Conservation (phyloP, 2,113 vertebrate genomes). For the Anser brachyrhynchus region DNA sequence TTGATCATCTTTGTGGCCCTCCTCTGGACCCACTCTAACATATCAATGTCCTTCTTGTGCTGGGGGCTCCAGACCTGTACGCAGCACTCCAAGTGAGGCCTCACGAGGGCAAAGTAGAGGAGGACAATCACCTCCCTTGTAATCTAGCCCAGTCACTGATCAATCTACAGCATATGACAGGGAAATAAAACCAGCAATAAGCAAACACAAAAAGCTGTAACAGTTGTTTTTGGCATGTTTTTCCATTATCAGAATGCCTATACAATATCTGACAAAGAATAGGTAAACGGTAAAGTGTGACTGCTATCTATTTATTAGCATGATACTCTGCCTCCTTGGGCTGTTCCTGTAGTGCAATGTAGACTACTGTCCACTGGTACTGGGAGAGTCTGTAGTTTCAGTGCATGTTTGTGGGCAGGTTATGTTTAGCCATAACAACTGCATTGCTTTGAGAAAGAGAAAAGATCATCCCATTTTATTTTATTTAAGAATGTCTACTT, state of each 20-base stretch:
- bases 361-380: accelerated
- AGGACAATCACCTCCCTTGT: too few species aligned
- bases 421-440: neutral
- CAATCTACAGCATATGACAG: neutral
- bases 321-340: neutral
- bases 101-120: too few species aligned
- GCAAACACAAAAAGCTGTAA: neutral
- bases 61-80: too few species aligned
- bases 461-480: neutral
- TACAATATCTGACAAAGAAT: neutral
- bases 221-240: neutral
- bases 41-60: too few species aligned
- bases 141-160: neutral
- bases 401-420: neutral
- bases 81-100: too few species aligned
- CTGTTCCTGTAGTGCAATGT: neutral
- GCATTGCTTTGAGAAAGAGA: neutral
- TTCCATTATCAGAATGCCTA: neutral
- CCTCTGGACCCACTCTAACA: too few species aligned
- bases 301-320: neutral
- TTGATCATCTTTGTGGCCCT: too few species aligned
- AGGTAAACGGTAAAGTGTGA: neutral
- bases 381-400: neutral
- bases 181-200: neutral
- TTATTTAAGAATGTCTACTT: neutral